phyloP scores from a whole-genome alignment of 1,140 invertebrate genomes.

The Amphibalanus amphitrite region DNA sequence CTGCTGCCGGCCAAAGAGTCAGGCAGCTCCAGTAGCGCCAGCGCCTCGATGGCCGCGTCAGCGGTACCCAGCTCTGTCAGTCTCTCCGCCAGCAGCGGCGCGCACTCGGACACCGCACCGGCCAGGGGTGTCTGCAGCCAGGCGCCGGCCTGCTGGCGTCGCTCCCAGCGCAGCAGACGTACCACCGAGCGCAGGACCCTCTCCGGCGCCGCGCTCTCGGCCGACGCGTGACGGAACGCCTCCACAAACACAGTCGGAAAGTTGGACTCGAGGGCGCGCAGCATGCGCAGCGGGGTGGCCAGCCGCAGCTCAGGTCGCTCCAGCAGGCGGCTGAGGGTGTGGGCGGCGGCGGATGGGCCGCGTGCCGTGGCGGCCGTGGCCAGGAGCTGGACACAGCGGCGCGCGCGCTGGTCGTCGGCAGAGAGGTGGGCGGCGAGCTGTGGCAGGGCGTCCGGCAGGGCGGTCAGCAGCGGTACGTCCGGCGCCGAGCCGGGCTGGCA shows the following conservation, averaged over 20 bases:
- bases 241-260: constrained; percentile 7
- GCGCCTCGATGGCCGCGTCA: constrained; percentile 2
- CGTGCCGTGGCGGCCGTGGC: constrained; percentile 15
- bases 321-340: neutral
- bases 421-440: too few relatives aligned
- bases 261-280: constrained; percentile 6
- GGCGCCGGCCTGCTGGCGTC: constrained; percentile 6
- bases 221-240: neutral
- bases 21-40: neutral
- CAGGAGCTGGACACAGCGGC: neutral
- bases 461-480: too few relatives aligned
- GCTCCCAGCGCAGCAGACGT: constrained; percentile 12
- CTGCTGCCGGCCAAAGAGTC: neutral
- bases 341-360: constrained; percentile 11
- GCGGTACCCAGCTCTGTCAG: neutral
- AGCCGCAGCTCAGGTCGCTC: neutral
- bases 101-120: neutral
- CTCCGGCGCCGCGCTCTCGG: constrained; percentile 12
- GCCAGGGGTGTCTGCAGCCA: constrained; percentile 2
- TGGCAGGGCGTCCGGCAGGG: too few relatives aligned
- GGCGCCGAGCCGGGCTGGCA: too few relatives aligned
- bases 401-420: too few relatives aligned
- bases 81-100: neutral
- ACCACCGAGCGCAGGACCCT: constrained; percentile 15
- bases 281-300: neutral